Conservation (phyloP, 1,140 invertebrate genomes). For the Caenorhabditis latens region DNA sequence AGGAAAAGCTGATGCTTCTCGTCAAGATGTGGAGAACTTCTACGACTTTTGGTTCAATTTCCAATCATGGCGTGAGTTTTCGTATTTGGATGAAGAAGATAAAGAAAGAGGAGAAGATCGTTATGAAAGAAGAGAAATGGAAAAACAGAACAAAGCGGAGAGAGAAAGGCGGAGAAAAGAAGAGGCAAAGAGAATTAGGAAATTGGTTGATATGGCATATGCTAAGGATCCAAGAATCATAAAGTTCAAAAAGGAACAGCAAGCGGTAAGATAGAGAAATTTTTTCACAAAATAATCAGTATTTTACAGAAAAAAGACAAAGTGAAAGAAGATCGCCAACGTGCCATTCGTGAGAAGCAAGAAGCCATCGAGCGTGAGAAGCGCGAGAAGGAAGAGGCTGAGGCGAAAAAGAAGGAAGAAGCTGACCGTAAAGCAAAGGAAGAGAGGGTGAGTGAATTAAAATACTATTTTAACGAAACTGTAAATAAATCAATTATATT, state of each 20-base stretch:
- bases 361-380: slow-evolving; percentile 83
- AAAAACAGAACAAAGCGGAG: slow-evolving; percentile 93
- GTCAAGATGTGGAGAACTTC: slow-evolving; percentile 80
- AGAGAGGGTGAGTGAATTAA: neutral
- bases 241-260: slow-evolving; percentile 91
- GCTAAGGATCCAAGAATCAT: slow-evolving; percentile 90
- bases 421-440: slow-evolving; percentile 42
- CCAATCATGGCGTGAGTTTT: slow-evolving; percentile 98
- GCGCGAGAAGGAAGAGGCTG: slow-evolving; percentile 82
- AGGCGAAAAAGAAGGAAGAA: slow-evolving; percentile 68
- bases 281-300: too few relatives aligned
- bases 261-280: slow-evolving; percentile 12
- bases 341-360: slow-evolving; percentile 64
- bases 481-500: slow-evolving; percentile 8
- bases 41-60: slow-evolving; percentile 87
- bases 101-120: slow-evolving; percentile 95
- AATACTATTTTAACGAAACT: neutral
- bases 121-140: slow-evolving; percentile 94
- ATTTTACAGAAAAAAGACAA: slow-evolving; percentile 57
- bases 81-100: slow-evolving; percentile 97
- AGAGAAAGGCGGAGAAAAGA: slow-evolving; percentile 93
- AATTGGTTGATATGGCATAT: slow-evolving; percentile 92
- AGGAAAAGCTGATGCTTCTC: slow-evolving; percentile 83
- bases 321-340: slow-evolving; percentile 87
- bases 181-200: slow-evolving; percentile 90